Conservation (phyloP, 2,113 vertebrate genomes). For the Hyperoodon ampullatus region DNA sequence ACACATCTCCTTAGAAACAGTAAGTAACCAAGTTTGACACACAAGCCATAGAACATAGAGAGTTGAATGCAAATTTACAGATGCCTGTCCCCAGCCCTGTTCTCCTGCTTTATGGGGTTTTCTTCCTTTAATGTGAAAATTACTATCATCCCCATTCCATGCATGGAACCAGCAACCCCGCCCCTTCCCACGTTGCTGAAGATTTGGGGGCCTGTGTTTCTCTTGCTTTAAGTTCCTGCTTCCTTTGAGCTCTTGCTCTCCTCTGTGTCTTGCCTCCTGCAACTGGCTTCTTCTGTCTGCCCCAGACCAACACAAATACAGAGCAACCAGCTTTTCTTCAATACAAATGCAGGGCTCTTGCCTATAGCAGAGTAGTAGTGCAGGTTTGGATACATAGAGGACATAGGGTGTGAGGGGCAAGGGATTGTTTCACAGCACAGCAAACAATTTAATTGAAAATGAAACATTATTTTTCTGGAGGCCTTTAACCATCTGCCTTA, state of each 20-base stretch:
- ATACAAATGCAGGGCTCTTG: neutral
- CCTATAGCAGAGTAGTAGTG: neutral
- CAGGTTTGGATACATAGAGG: neutral
- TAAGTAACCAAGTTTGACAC: neutral
- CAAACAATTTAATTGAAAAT: neutral
- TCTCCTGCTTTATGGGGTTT: neutral
- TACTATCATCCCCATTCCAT: too few species aligned
- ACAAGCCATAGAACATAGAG: neutral
- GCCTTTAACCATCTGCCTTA: neutral
- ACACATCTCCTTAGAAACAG: neutral
- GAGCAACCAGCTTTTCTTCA: neutral
- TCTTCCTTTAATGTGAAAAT: neutral
- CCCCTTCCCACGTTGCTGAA: neutral
- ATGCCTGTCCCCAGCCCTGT: neutral
- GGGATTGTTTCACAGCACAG: neutral
- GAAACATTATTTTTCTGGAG: neutral
- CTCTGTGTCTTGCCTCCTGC: neutral
- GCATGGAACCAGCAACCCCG: neutral
- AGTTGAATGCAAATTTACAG: neutral
- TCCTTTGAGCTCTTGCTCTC: neutral
- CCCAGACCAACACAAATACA: neutral
- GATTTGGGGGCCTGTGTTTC: neutral
- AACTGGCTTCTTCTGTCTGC: neutral
- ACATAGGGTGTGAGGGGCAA: neutral
- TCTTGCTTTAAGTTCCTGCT: neutral